These are phyloP conservation scores for Heliconius charithonia DNA, from an alignment of 2,888 invertebrate species.

Conservation along the genomic window DNA sequence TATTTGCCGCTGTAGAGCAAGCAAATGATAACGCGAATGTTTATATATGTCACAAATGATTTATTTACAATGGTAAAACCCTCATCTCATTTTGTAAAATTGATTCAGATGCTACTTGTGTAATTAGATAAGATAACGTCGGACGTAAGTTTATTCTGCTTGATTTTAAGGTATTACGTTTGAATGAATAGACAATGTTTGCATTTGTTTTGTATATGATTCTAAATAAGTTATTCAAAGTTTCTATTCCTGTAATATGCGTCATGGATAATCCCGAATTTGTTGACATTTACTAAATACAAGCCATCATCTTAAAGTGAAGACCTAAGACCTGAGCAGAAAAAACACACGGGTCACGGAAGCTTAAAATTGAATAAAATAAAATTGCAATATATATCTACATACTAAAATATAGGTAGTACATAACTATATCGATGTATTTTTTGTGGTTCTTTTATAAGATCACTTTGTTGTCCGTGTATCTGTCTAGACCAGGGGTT, in stretches of 20 bases:
- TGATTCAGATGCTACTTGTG: slow-evolving; percentile 73
- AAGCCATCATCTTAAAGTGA: too few species aligned
- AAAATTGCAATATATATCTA: too few species aligned
- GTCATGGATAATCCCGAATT: too few species aligned
- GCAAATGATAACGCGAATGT: slow-evolving; percentile 54
- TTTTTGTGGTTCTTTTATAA: too few species aligned
- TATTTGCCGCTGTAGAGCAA: slow-evolving; percentile 58
- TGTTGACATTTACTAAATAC: neutral
- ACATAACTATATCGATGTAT: neutral
- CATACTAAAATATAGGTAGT: too few species aligned
- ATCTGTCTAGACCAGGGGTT: too few species aligned
- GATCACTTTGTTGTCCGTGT: too few species aligned
- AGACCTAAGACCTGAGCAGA: neutral
- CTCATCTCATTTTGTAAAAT: slow-evolving; percentile 66
- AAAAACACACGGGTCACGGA: neutral
- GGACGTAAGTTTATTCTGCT: slow-evolving; percentile 35
- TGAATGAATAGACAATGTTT: neutral
- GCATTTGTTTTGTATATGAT: too few species aligned
- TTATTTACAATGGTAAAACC: slow-evolving; percentile 65
- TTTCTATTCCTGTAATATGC: neutral
- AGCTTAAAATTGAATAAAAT: neutral
- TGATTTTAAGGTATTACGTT: neutral
- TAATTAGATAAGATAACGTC: slow-evolving; percentile 66
- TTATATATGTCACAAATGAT: slow-evolving; percentile 65
- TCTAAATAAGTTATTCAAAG: neutral